Evolutionary conservation across 1,140 invertebrate genomes (phyloP), one percentile per base, ranked within the genome.

Genomic region (Psilanteris sp.): DNA sequence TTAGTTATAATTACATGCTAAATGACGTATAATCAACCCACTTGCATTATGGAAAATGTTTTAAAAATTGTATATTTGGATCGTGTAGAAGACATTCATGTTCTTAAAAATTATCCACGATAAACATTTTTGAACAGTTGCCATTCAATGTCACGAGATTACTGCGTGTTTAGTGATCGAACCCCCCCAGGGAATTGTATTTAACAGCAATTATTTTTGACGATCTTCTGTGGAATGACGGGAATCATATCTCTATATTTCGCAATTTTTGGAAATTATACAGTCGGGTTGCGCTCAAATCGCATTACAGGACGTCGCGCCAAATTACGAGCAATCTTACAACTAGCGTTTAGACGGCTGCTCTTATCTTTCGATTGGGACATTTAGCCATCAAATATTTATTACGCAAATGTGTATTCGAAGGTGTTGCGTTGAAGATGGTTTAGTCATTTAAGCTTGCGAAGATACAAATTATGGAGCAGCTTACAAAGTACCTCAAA

Each of bases 191-290:
- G 48, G 43, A 54, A 18, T 62, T 10, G 39, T 16, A 61, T 55
- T 71, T 61, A 71, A 61, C 67, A 61, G 54, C 55, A 71, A 71
- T 71, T 71, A 71, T 61, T 71, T 44, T 61, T 71, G 24, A 43
- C 31, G 54, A 44, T 59, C 44, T 20, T 43, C 27, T 9, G 1
- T 4, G n/a, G 5, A 55, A 61, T 61, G 29, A 61, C 54, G 18
- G 55, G 54, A 61, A 71, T 61, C 14, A 61, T 54, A 13, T 71
- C 15, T 27, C 31, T 54, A 11, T 59, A 32, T 44, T 61, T 16
- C 3, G n/a, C n/a, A 61, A 61, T 61, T 61, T 61, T 54, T 39
- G 55, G 39, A 71, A 61, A 71, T 71, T 71, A 71, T 46, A 61
- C 13, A 27, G 13, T 26, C 32, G 4, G 13, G 32, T 29, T 10